These are phyloP conservation scores for Agriopis aurantiaria DNA, from an alignment of 2,888 invertebrate species.

Conservation along the genomic window DNA sequence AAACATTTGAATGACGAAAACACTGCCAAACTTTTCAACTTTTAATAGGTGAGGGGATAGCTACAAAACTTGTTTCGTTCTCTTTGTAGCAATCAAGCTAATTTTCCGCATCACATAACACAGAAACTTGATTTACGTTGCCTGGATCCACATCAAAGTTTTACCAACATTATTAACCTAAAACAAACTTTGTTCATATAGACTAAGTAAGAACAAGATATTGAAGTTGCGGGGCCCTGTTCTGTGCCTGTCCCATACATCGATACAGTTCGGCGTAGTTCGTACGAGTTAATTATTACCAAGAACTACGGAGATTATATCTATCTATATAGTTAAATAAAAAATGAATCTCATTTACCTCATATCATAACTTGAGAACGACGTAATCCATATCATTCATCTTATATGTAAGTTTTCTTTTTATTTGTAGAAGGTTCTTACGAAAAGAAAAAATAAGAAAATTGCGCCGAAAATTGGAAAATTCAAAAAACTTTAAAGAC, in stretches of 20 bases:
- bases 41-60: neutral
- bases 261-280: neutral
- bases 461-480: too few species aligned
- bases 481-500: too few species aligned
- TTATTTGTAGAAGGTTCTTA: too few species aligned
- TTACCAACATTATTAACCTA: slow-evolving; percentile 22
- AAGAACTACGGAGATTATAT: too few species aligned
- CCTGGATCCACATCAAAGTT: slow-evolving; percentile 26
- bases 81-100: slow-evolving; percentile 15
- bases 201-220: slow-evolving; percentile 17
- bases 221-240: neutral
- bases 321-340: too few species aligned
- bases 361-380: too few species aligned
- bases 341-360: too few species aligned
- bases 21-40: too few species aligned
- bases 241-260: neutral
- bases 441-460: too few species aligned
- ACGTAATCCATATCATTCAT: too few species aligned
- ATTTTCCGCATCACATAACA: slow-evolving; percentile 25
- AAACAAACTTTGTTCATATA: slow-evolving; percentile 13
- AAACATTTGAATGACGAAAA: too few species aligned
- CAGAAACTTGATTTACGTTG: slow-evolving; percentile 32
- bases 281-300: neutral
- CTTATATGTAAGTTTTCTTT: too few species aligned
- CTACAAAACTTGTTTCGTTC: neutral